These are phyloP conservation scores for Camponotus pennsylvanicus DNA, from an alignment of 1,140 invertebrate genomes.

Conservation along the genomic window DNA sequence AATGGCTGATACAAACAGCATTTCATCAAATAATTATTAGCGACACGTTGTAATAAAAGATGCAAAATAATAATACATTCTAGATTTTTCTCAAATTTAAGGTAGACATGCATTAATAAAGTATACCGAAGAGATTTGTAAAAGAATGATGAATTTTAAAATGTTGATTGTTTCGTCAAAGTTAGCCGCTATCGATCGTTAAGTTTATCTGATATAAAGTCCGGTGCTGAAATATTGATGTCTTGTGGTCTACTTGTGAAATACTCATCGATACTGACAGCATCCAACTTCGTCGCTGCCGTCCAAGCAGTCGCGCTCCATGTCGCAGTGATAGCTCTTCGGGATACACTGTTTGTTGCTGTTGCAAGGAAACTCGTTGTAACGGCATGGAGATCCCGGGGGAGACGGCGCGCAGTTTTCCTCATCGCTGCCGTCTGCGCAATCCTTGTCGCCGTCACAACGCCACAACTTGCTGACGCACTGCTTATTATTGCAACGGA, in stretches of 20 bases:
- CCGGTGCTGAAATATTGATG: conserved; percentile 10
- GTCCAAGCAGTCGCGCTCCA: conserved; percentile 94
- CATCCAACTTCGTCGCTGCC: conserved; percentile 97
- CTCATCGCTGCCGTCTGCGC: conserved; percentile 96
- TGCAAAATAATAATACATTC: neutral
- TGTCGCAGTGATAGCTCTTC: conserved; percentile 97
- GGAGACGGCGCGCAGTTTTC: conserved; percentile 87
- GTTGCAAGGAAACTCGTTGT: conserved; percentile 94
- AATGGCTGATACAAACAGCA: neutral
- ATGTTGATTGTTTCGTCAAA: neutral
- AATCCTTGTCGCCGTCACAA: conserved; percentile 97
- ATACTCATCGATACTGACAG: conserved; percentile 88
- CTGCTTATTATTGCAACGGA: conserved; percentile 94
- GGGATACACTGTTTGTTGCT: conserved; percentile 95
- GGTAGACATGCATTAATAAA: neutral
- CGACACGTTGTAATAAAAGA: neutral
- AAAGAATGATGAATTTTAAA: neutral
- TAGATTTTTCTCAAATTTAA: no score
- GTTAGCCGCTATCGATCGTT: neutral
- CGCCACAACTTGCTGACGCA: conserved; percentile 97
- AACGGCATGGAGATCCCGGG: conserved; percentile 90
- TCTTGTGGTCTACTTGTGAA: neutral
- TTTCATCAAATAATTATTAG: neutral
- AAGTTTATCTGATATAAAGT: conserved; percentile 2
- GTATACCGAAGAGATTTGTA: neutral